Evolutionary conservation across 1,140 invertebrate species (phyloP), one percentile per base, ranked within the genome.

Genomic region (Orchesella cincta): DNA sequence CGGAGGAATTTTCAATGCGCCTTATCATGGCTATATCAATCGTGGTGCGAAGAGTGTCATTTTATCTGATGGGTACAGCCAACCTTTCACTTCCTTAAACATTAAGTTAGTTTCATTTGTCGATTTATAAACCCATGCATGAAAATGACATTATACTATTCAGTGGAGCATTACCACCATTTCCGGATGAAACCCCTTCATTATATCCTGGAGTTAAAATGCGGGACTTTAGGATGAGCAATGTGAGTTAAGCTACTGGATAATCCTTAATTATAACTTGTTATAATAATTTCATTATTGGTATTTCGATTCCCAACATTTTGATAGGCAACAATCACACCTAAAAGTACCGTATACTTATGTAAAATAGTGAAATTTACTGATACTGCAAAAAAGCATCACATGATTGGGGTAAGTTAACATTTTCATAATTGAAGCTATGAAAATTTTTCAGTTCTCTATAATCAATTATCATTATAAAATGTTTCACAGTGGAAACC

Each of bases 351-450:
- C 0, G 84, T 92, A 0, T 94, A 94, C 83, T 94, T 92, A 92
- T 94, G 93, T 83, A 94, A 93, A 86, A 92, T 94, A n/a, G 92
- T 94, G 84, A 92, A 91, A 85, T 89, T 90, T 0, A 93, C 93
- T 0, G 81, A 85, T 0, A 82, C 93, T 1, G 85, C 87, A 0
- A 85, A 84, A 14, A 94, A 94, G 83, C 91, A 94, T 82, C 93
- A 94, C 80, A 93, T 94, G 83, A 90, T 94, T 76, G 93, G 93
- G 76, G 88, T 90, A 84, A 87, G 85, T 84, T 23, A 5, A 33
- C 14, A 26, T 3, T 71, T 33, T 8, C n/a, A 33, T 71, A 2
- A 18, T 67, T 67, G 20, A 36, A 76, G 5, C 73, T 20, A 62
- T 54, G 23, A 33, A 26, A 64, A 64, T 29, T 1, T 26, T 1